These are phyloP conservation scores for Catocala nupta DNA, from an alignment of 2,888 invertebrate genomes.

Conservation along the genomic window DNA sequence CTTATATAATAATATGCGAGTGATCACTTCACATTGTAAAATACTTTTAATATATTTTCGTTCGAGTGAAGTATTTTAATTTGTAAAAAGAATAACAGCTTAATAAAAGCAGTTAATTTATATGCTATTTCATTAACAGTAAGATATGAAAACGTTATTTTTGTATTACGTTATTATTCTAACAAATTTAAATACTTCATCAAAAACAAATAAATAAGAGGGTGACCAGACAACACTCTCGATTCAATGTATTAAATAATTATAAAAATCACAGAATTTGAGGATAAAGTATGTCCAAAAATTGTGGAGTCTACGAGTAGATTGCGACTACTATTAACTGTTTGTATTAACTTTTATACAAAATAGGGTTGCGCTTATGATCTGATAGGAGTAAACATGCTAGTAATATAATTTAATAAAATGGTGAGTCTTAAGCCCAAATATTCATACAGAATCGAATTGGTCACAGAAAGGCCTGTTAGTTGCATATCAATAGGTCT, in stretches of 20 bases:
- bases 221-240: constrained; percentile 61
- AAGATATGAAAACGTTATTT: not conserved
- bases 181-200: constrained; percentile 16
- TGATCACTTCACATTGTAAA: constrained; percentile 40
- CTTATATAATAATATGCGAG: constrained; percentile 34
- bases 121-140: not conserved
- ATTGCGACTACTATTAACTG: constrained; percentile 15
- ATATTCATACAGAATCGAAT: too few relatives aligned
- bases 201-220: constrained; percentile 37
- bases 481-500: too few relatives aligned
- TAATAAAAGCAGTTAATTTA: not conserved
- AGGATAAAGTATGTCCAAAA: constrained; percentile 56
- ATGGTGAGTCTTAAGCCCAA: too few relatives aligned
- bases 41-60: constrained; percentile 42
- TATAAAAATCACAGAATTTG: constrained; percentile 67
- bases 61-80: constrained; percentile 28
- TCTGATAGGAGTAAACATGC: not conserved
- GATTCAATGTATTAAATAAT: constrained; percentile 42
- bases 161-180: not conserved
- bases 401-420: too few relatives aligned
- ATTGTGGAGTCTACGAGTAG: constrained; percentile 16
- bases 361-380: not conserved
- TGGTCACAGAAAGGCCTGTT: too few relatives aligned
- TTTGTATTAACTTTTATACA: not conserved
- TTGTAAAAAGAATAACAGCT: not conserved